Conservation (phyloP, 2,797 vertebrate species). For the Vireo griseus region DNA sequence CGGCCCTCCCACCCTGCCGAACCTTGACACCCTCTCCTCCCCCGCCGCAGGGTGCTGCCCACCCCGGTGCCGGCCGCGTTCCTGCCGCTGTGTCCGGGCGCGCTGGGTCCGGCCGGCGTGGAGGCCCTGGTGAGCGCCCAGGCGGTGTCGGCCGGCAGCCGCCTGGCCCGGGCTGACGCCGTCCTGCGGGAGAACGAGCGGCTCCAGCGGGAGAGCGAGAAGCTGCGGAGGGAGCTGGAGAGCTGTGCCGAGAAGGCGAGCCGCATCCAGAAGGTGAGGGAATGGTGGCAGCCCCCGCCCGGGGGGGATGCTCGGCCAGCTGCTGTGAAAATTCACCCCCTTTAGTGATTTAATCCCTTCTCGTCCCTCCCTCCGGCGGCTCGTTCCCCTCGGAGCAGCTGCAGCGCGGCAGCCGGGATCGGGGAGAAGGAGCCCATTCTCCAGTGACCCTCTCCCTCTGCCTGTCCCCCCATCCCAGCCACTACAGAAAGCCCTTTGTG, state of each 20-base stretch:
- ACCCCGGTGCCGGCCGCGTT: constrained; percentile 66
- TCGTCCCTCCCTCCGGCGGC: not conserved
- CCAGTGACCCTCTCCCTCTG: constrained; percentile 7
- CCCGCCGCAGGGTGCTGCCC: constrained; percentile 73
- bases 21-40: not conserved
- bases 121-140: constrained; percentile 77
- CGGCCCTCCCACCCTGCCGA: accelerated
- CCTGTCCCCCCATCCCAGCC: not conserved
- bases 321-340: constrained; percentile 26
- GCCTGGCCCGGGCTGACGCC: constrained; percentile 75
- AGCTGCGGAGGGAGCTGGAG: constrained; percentile 84
- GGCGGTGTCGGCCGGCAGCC: constrained; percentile 44
- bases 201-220: constrained; percentile 85
- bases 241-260: constrained; percentile 81
- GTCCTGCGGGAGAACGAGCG: constrained; percentile 86
- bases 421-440: constrained; percentile 72
- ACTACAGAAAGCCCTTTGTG: constrained; percentile 77
- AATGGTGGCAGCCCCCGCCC: accelerated
- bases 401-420: not conserved
- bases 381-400: constrained; percentile 61
- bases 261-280: constrained; percentile 88
- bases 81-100: constrained; percentile 62
- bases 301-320: not conserved
- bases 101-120: constrained; percentile 75
- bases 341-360: not conserved